phyloP scores from a whole-genome alignment of 2,888 invertebrate species.

The Ormyrus pomaceus region DNA sequence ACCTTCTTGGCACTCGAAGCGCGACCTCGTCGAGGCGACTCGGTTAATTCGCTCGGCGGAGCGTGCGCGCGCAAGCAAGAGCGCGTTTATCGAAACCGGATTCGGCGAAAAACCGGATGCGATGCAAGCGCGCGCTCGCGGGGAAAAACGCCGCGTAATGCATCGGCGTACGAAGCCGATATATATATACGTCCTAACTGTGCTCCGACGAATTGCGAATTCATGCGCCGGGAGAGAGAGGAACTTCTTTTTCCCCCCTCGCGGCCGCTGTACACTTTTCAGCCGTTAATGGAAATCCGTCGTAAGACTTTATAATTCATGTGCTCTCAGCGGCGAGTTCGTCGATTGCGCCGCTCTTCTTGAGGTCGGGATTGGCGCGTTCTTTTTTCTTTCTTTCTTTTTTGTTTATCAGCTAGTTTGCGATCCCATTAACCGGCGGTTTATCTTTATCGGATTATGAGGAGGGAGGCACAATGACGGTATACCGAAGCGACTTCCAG shows the following conservation, averaged over 20 bases:
- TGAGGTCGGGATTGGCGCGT: no score
- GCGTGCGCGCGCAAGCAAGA: background rate
- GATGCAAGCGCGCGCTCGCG: background rate
- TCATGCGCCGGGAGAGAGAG: conserved; percentile 27
- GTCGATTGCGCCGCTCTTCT: no score
- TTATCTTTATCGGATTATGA: background rate
- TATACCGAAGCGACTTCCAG: background rate
- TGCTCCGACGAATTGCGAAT: conserved; percentile 54
- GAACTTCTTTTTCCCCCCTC: background rate
- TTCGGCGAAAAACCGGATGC: conserved; percentile 18
- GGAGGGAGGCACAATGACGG: background rate
- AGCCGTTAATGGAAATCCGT: conserved; percentile 38
- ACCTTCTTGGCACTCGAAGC: conserved; percentile 72
- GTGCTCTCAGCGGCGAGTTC: background rate
- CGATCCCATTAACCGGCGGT: background rate
- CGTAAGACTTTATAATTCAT: conserved; percentile 39
- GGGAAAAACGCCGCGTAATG: background rate
- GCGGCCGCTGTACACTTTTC: conserved; percentile 30
- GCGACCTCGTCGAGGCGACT: conserved; percentile 65
- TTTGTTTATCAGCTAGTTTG: background rate
- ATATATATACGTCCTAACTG: conserved; percentile 49
- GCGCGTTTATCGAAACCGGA: conserved; percentile 4
- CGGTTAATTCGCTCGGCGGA: conserved; percentile 70
- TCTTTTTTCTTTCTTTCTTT: background rate
- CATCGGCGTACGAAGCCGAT: conserved; percentile 7